phyloP scores from a whole-genome alignment of 2,113 vertebrate species.

The Gallinago paraguaiae region DNA sequence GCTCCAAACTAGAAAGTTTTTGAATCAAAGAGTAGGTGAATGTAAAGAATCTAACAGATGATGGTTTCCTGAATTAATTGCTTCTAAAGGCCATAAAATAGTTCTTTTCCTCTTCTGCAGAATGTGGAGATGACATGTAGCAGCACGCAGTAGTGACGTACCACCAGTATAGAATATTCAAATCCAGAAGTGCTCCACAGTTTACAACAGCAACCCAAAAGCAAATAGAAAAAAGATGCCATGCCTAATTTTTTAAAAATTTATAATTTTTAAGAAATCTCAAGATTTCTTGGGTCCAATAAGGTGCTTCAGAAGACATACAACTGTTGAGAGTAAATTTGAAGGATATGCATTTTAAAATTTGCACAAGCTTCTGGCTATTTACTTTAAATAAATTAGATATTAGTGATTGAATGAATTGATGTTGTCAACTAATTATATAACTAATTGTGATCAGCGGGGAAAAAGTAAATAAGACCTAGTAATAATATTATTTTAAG shows the following conservation, averaged over 20 bases:
- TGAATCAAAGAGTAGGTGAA: background rate
- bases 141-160: background rate
- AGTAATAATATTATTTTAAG: background rate
- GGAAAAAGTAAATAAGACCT: background rate
- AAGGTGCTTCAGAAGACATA: background rate
- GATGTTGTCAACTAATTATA: background rate
- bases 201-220: background rate
- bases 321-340: background rate
- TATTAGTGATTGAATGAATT: fast-evolving
- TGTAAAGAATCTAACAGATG: background rate
- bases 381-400: background rate
- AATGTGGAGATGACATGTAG: background rate
- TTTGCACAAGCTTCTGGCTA: background rate
- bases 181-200: background rate
- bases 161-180: background rate
- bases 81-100: background rate
- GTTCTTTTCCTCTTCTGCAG: background rate
- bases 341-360: background rate
- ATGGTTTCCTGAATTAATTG: background rate
- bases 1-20: background rate
- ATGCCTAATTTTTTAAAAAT: background rate
- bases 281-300: background rate
- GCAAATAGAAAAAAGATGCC: background rate
- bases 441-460: background rate
- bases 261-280: background rate